Evolutionary conservation across 2,888 invertebrate species (phyloP).

Genomic region (Pachydiplax longipennis): DNA sequence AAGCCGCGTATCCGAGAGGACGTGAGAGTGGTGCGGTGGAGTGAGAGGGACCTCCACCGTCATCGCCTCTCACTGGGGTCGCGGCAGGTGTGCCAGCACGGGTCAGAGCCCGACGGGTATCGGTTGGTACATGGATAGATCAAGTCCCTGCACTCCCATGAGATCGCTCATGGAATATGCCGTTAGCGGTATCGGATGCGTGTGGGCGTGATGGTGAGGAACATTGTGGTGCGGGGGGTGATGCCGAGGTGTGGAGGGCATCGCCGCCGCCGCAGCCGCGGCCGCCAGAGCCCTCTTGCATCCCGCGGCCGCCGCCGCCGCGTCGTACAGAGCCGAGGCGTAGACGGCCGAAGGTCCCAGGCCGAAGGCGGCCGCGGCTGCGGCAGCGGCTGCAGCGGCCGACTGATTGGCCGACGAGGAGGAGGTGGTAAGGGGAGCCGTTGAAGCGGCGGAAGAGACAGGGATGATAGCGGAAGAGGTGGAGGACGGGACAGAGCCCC

Average conservation of each 20-base stretch:
- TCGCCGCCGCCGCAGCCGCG: slow-evolving; percentile 56
- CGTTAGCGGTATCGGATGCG: slow-evolving; percentile 60
- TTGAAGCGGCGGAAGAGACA: slow-evolving; percentile 50
- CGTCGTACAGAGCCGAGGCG: slow-evolving; percentile 10
- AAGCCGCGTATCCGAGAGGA: background rate
- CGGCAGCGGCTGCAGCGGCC: slow-evolving; percentile 58
- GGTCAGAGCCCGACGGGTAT: slow-evolving; percentile 76
- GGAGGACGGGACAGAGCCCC: slow-evolving; percentile 58
- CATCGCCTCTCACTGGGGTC: slow-evolving; percentile 55
- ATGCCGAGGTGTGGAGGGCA: slow-evolving; percentile 54
- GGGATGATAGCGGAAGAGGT: slow-evolving; percentile 18
- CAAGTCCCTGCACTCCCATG: slow-evolving; percentile 74
- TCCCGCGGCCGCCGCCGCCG: slow-evolving; percentile 21
- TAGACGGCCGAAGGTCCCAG: slow-evolving; percentile 55
- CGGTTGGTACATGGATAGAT: slow-evolving; percentile 74
- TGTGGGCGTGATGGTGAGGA: slow-evolving; percentile 57
- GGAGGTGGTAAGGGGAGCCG: slow-evolving; percentile 70
- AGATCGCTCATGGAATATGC: slow-evolving; percentile 75
- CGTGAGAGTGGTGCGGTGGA: background rate
- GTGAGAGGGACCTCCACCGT: background rate
- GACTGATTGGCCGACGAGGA: slow-evolving; percentile 63
- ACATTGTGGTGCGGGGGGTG: slow-evolving; percentile 49
- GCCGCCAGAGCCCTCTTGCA: slow-evolving; percentile 50
- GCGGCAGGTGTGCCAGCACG: slow-evolving; percentile 58
- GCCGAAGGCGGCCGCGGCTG: slow-evolving; percentile 60